phyloP scores from a whole-genome alignment of 2,113 vertebrate species.

The Paedocypris sp. region DNA sequence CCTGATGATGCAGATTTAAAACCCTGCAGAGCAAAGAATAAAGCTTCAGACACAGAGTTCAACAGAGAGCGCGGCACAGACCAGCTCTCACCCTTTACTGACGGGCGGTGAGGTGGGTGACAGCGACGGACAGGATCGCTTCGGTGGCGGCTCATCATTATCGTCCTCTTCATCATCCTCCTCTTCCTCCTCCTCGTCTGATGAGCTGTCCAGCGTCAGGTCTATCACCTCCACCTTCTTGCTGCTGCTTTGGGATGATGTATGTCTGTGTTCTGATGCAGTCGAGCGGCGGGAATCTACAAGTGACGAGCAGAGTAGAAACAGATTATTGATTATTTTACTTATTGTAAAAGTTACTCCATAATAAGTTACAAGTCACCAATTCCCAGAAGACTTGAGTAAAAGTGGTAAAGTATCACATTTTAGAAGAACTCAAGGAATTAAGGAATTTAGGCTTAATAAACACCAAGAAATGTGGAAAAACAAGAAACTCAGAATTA shows the following conservation, averaged over 20 bases:
- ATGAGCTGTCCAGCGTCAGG: slow-evolving; percentile 91
- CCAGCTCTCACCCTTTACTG: slow-evolving; percentile 74
- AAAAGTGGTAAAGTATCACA: no score
- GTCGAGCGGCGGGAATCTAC: slow-evolving; percentile 73
- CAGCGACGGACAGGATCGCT: slow-evolving; percentile 82
- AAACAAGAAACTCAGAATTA: no score
- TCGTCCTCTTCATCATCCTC: slow-evolving; percentile 83
- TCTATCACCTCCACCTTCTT: slow-evolving; percentile 95
- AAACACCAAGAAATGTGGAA: no score
- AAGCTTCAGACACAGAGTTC: background rate
- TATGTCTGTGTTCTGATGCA: slow-evolving; percentile 72
- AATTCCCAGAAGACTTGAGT: no score
- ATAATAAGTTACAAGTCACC: no score
- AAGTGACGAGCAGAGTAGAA: background rate
- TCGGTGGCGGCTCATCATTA: slow-evolving; percentile 81
- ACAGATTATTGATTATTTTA: no score
- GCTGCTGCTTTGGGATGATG: slow-evolving; percentile 59
- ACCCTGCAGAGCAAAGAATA: slow-evolving; percentile 50
- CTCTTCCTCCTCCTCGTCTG: slow-evolving; percentile 90
- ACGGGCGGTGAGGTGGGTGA: slow-evolving; percentile 80
- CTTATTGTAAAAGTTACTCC: no score
- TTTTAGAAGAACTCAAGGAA: no score
- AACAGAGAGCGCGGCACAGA: background rate
- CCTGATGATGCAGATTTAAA: slow-evolving; percentile 82
- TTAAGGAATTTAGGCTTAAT: no score